These are phyloP conservation scores for Oophaga pumilio DNA, from an alignment of 2,113 vertebrate genomes.

Conservation along the genomic window DNA sequence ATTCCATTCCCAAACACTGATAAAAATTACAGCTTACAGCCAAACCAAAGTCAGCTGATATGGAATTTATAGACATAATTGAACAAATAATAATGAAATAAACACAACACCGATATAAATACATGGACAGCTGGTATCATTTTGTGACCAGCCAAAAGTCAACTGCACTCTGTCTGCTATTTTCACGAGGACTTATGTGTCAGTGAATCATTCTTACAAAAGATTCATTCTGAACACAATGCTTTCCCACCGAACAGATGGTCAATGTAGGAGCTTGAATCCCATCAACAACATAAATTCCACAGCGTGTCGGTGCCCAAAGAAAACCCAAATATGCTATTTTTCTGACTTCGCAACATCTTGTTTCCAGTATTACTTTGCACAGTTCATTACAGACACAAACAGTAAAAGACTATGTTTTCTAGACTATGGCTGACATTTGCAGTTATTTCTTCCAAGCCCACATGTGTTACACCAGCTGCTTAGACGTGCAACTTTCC, in stretches of 20 bases:
- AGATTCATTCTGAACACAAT: constrained; percentile 28
- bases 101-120: not conserved
- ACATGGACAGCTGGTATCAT: constrained; percentile 24
- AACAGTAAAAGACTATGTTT: constrained; percentile 49
- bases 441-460: constrained; percentile 52
- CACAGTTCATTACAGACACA: constrained; percentile 44
- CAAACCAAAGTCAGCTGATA: not conserved
- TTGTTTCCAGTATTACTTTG: constrained; percentile 49
- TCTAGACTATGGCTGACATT: constrained; percentile 48
- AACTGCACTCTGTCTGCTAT: not conserved
- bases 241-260: constrained; percentile 43
- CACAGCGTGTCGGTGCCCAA: constrained; percentile 37
- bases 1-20: too few species aligned
- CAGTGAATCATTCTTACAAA: constrained; percentile 46
- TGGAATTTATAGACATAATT: not conserved
- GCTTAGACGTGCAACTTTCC: constrained; percentile 53
- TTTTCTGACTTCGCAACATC: constrained; percentile 33
- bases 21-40: not conserved
- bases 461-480: constrained; percentile 55
- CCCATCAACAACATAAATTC: constrained; percentile 31
- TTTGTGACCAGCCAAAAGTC: constrained; percentile 29
- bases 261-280: constrained; percentile 34
- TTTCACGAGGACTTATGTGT: constrained; percentile 8
- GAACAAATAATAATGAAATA: not conserved
- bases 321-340: constrained; percentile 38